Evolutionary conservation across 1,140 invertebrate species (phyloP).

Genomic region (Parasteatoda tepidariorum): DNA sequence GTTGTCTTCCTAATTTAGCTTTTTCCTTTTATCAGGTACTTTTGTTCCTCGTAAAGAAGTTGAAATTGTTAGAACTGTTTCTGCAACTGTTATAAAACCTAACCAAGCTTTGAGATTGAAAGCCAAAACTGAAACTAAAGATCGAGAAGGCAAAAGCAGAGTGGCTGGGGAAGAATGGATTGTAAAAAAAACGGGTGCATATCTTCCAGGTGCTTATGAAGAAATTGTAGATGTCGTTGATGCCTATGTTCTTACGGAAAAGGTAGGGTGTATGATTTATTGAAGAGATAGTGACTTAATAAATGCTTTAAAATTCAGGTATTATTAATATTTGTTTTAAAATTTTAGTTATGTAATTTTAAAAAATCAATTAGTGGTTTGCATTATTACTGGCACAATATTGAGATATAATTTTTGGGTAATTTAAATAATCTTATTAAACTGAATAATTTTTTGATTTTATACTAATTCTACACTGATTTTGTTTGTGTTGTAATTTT

Average conservation of each 20-base stretch:
- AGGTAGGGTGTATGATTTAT: constrained; percentile 65
- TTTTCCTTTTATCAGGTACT: constrained; percentile 68
- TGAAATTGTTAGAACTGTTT: constrained; percentile 68
- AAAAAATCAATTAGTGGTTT: too few species aligned
- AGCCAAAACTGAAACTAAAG: constrained; percentile 70
- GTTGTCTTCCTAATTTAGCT: too few species aligned
- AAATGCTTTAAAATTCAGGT: too few species aligned
- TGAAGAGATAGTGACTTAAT: too few species aligned
- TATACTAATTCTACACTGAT: too few species aligned
- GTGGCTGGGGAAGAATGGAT: constrained; percentile 73
- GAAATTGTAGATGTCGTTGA: constrained; percentile 71
- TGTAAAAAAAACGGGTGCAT: constrained; percentile 71
- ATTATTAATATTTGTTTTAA: neutral
- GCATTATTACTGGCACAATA: too few species aligned
- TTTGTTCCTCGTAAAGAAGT: constrained; percentile 72
- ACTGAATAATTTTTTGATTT: too few species aligned
- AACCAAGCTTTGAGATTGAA: constrained; percentile 71
- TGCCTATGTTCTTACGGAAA: constrained; percentile 72
- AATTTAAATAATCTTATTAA: too few species aligned
- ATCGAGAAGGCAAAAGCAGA: constrained; percentile 68
- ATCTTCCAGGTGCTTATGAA: constrained; percentile 72
- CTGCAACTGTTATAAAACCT: constrained; percentile 69
- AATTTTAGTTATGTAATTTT: too few species aligned
- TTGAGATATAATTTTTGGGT: too few species aligned
- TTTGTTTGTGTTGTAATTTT: too few species aligned